Base-by-base conservation (phyloP, 2,888 invertebrate species). In the Chironomus riparius region DNA sequence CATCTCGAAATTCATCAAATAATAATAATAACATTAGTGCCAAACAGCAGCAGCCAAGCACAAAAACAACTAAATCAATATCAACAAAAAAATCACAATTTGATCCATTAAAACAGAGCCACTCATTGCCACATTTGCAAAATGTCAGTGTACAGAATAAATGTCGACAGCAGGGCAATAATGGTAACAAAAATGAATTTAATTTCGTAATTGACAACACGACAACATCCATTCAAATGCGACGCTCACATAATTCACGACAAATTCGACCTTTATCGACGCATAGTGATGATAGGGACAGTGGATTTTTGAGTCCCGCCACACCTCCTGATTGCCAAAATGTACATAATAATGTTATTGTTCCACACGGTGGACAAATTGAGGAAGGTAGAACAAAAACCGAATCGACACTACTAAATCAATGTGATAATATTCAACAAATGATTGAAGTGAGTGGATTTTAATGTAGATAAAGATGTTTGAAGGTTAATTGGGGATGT, bases 291-390 rank as follows among this genome's bases (percentile, higher is more conserved):
- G 87, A 88, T 12, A 61, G 72, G 62, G 89, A 89, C 80, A 89
- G 89, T 81, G 89, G 89, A 4, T 88, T 89, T 79, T 81, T 89
- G 68, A 88, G 88, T 78, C 88, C 88, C 0, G 88, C 87, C 79
- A 88, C 89, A 24, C 88, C 88, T 0, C 86, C 87, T 75, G 88
- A 88, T 77, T 68, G 28, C 7, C 61, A 56, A 72, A 76, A 56
- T 69, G 47, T 65, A 56, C 56, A 56, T 18, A 38, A 38, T 38
- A 38, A 38, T 38, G 38, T 38, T 38, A 56, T 56, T 56, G 56
- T 56, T 56, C 18, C 7, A 18, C n/a, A 18, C 15, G 56, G 50
- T 50, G 56, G 38, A 38, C 38, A 38, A 6, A 50, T 61, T 12
- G 15, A 61, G 38, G 38, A 65, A 7, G 65, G 65, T 65, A 18